These are phyloP conservation scores for Tachycineta bicolor DNA, from an alignment of 2,113 vertebrate species.

Conservation along the genomic window DNA sequence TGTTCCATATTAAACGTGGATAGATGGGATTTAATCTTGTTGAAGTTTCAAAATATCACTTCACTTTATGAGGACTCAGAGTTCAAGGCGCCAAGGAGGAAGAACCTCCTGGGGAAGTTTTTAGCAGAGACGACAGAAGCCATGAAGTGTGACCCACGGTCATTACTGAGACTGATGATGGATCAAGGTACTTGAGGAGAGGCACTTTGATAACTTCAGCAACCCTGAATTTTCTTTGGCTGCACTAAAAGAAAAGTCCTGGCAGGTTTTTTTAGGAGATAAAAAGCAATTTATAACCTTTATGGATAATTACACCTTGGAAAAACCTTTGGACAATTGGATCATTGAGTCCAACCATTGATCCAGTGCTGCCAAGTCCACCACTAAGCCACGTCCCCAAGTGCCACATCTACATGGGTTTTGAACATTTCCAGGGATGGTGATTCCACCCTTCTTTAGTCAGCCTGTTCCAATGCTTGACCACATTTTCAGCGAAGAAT, in stretches of 20 bases:
- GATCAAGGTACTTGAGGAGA: background rate
- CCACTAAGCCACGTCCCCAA: background rate
- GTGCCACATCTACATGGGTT: background rate
- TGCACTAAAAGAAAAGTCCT: background rate
- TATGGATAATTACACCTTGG: background rate
- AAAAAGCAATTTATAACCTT: background rate
- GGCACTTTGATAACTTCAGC: background rate
- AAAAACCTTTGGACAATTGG: background rate
- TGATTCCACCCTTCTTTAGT: background rate
- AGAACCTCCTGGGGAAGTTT: background rate
- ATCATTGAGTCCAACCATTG: background rate
- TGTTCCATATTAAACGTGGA: background rate
- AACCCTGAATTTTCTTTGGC: background rate
- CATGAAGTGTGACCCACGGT: background rate
- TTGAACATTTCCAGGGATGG: background rate
- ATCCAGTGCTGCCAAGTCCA: background rate
- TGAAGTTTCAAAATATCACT: background rate
- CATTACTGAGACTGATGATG: background rate
- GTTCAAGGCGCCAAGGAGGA: background rate
- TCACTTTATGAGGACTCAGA: rapidly evolving
- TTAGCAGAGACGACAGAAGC: background rate
- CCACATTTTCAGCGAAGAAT: background rate
- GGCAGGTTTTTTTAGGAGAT: background rate
- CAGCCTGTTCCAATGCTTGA: background rate
- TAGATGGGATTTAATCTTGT: background rate